Base-by-base conservation (phyloP, 2,888 invertebrate species). In the Capitulum mitella region DNA sequence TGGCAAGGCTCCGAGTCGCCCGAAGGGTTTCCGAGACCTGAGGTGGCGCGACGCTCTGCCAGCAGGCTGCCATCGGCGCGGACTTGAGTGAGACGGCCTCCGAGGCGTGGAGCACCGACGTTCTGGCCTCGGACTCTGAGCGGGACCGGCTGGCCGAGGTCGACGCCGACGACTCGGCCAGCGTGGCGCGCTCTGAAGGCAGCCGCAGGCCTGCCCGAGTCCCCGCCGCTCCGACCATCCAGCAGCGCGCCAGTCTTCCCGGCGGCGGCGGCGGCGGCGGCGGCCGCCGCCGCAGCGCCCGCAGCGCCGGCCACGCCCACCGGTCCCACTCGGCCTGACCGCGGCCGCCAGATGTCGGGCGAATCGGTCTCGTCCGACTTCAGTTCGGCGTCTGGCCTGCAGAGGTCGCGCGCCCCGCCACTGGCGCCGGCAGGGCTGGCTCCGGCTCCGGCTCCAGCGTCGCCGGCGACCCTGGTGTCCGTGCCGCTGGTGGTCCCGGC, bases 41-140 rank as follows among this genome's bases (percentile, higher is more conserved):
- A 77, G 78, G 43, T 64, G n/a, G 58, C 19, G 26, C 12, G 58
- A n/a, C n/a, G n/a, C n/a, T 58, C 19, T 19, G 79, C n/a, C n/a
- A 26, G 43, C 58, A 61, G 43, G 78, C 79, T n/a, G 79, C 76
- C 51, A 78, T 79, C n/a, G 78, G 74, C 6, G 80, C 79, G 22
- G 95, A 96, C 85, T 90, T 92, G 29, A 93, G 93, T 0, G 97
- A 97, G 85, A 95, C 97, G 1, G 94, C 96, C 34, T 97, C 96
- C 83, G 98, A 98, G 86, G 97, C 97, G 0, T 98, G 98, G 98
- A 97, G 97, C 84, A 97, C 97, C 79, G 98, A 98, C 86, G 98
- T 98, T 29, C 87, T 96, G 76, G 92, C 93, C 0, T 96, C 95
- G 2, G 97, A 97, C 85, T 95, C 95, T 34, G 94, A 95, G 83